phyloP scores from a whole-genome alignment of 1,140 invertebrate species.

The Prorops nasuta region DNA sequence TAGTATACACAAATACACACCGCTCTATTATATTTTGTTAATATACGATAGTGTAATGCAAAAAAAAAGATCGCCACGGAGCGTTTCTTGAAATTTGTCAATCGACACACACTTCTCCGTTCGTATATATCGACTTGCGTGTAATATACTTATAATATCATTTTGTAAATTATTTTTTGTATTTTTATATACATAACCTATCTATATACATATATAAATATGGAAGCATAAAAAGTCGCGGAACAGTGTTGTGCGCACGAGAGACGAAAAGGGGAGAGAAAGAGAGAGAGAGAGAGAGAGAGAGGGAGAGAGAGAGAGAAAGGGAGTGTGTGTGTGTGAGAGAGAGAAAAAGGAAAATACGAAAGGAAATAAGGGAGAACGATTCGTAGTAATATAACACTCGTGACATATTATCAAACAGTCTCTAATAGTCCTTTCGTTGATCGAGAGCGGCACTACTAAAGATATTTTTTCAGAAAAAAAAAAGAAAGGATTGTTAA shows the following conservation, averaged over 20 bases:
- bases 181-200: constrained; percentile 39
- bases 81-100: constrained; percentile 29
- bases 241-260: constrained; percentile 29
- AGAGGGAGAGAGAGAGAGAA: no score
- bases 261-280: neutral
- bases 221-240: constrained; percentile 29
- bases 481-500: no score
- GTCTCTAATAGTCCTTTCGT: constrained; percentile 24
- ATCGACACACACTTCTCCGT: constrained; percentile 4
- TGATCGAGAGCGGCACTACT: constrained; percentile 27
- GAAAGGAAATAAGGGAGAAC: no score
- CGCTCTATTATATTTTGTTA: constrained; percentile 42
- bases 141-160: constrained; percentile 42
- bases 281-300: neutral
- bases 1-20: constrained; percentile 18
- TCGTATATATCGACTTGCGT: no score
- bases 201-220: constrained; percentile 29
- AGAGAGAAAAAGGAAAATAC: neutral
- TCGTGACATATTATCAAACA: no score
- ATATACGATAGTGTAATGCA: no score
- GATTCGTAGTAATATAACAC: no score
- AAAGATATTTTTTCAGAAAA: no score
- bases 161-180: constrained; percentile 48
- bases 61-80: no score
- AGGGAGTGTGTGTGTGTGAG: no score